Evolutionary conservation across 2,113 vertebrate genomes (phyloP), one percentile per base, ranked within the genome.

Genomic region (Acinonyx jubatus): DNA sequence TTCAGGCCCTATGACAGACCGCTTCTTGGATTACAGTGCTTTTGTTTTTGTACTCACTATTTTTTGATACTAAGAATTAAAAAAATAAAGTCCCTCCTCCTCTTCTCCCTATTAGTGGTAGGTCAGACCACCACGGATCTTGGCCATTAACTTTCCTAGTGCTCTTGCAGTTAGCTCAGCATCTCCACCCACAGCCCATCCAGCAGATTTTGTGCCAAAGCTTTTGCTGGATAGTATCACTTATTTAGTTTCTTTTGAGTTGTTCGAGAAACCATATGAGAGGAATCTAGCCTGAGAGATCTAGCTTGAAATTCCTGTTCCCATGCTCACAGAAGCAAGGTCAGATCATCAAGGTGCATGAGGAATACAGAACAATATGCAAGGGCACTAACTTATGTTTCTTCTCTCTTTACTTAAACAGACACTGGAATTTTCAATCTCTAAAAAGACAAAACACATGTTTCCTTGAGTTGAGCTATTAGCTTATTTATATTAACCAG

Each of bases 341-440:
- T 29, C 3, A 90, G 38, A 52, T 14, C 5, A 69, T 38, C 19
- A 27, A 84, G 11, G 9, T 29, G 0, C n/a, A 18, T 68, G 38
- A 92, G 38, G 31, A 80, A 76, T 50, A 73, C 23, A 81, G 1
- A 97, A 45, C 31, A 79, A 61, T 92, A 91, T 97, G 91, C 63
- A 94, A 89, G 84, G 7, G 3, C 50, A 18, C n/a, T 0, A 12
- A 12, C 55, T 84, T 89, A 82, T 13, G 4, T 90, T 66, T 91
- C 89, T 73, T 90, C 12, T 78, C 21, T 78, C 97, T 97, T 23
- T 83, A 33, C 82, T 94, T 91, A 85, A 86, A 15, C 38, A 52
- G 2, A 1, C 6, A 71, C 55, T 82, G 69, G n/a, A 11, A 66
- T 14, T 27, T 95, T 76, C 29, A 96, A 4, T 80, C 23, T 33